Evolutionary conservation across 2,888 invertebrate genomes (phyloP), one percentile per base, ranked within the genome.

Genomic region (Aphodius sticticus): DNA sequence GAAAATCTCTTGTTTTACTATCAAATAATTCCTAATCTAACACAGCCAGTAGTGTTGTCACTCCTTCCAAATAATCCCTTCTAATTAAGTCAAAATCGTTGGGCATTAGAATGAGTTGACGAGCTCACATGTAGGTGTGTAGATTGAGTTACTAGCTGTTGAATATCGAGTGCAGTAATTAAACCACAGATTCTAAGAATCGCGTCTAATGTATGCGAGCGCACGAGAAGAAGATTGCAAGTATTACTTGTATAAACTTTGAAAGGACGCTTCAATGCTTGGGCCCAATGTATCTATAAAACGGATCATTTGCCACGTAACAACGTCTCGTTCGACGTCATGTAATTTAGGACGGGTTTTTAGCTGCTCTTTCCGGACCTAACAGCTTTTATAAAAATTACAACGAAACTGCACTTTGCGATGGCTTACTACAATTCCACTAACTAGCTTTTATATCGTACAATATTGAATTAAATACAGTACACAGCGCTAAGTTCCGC

Each of bases 381-480:
- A 53, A 53, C 12, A 53, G 53, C 53, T 53, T 53, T 53, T 53
- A 53, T 53, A 53, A 53, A 53, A 53, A 53, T 53, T 53, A 53
- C 53, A 53, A 5, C 53, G 53, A 12, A 53, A 53, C 53, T 53
- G 53, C 53, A 53, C 53, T 53, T 53, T 5, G 12, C 53, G 26
- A 26, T 26, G 53, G 53, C 4, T 53, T 53, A 53, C 53, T 53
- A 5, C 9, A 53, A 53, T 9, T 12, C 7, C 6, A 53, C 53
- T 53, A 53, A 53, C 53, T 53, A 53, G 53, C 53, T 53, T 53
- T 53, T 53, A 53, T 53, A 53, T 53, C 53, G 53, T 53, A 53
- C 53, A 53, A 26, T 26, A 53, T 53, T 53, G 12, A 53, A 53
- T 53, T 53, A 53, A 2, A 53, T 53, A 53, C 53, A 1, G 7